Base-by-base conservation (phyloP, 2,888 invertebrate genomes). In the Phytoseiulus persimilis region DNA sequence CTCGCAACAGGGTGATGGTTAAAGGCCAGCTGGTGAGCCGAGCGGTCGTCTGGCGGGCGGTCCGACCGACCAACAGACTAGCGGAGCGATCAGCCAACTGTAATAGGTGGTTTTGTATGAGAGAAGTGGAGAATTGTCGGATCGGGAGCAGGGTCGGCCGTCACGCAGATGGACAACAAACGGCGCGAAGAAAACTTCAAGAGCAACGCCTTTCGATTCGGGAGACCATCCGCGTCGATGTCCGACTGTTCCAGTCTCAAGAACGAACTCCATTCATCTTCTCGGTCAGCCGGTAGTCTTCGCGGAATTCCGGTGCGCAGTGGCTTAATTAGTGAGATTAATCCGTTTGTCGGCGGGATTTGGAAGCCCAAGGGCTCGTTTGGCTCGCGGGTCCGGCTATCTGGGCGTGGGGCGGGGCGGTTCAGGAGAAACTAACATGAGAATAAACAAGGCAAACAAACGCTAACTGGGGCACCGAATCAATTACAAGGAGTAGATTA, bases 351-450 rank as follows among this genome's bases (percentile, higher is more conserved):
- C 18, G 1, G 9, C 65, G 65, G 5, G 9, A 65, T 2, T 3
- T 14, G 65, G 11, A 2, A 23, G 18, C 65, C 14, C 18, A n/a
- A 28, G 14, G 14, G 65, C 65, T 65, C 65, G 65, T 18, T 65
- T 18, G 5, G 5, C 18, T 18, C 5, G 65, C 18, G 28, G 28
- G 65, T 14, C 18, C 65, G 65, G 65, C 28, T 65, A 65, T 65
- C 65, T 65, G 65, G 65, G 65, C 65, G 65, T 65, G 65, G 65
- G 65, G 65, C 65, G 65, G 65, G 65, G 65, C 65, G 65, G 65
- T 65, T 23, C 65, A 65, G 9, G 65, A 65, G 65, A 18, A 65
- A 65, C 14, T 65, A 65, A 65, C 65, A 65, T 65, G 65, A 3
- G 65, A 65, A 65, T 65, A 65, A 65, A 65, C 65, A 65, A 65